These are phyloP conservation scores for Eurois occulta DNA, from an alignment of 2,888 invertebrate species.

Conservation along the genomic window DNA sequence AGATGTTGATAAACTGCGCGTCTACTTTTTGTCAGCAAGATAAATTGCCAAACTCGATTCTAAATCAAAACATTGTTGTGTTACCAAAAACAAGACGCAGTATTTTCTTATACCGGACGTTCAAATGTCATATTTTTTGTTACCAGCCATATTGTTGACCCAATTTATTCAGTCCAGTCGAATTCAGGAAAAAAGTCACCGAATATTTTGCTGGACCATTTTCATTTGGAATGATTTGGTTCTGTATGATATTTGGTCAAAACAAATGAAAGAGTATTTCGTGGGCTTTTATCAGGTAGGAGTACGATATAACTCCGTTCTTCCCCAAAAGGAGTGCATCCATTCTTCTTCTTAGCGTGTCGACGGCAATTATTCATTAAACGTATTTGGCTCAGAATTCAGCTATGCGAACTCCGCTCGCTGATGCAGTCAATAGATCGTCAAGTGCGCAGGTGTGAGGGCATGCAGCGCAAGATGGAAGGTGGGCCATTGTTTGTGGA, in stretches of 20 bases:
- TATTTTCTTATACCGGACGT: constrained; percentile 24
- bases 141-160: constrained; percentile 20
- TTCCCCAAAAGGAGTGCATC: too few species aligned
- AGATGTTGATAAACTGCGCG: neutral
- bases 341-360: too few species aligned
- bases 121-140: constrained; percentile 17
- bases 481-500: too few species aligned
- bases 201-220: constrained; percentile 12
- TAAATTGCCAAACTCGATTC: constrained; percentile 10
- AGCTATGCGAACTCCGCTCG: too few species aligned
- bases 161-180: constrained; percentile 42
- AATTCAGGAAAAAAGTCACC: constrained; percentile 25
- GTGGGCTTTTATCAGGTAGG: too few species aligned
- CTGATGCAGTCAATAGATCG: too few species aligned
- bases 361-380: too few species aligned
- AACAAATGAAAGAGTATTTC: too few species aligned
- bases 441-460: too few species aligned
- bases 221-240: constrained; percentile 15
- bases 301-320: too few species aligned
- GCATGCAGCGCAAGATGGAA: too few species aligned
- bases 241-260: constrained; percentile 10
- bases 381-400: too few species aligned
- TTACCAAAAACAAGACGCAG: constrained; percentile 23
- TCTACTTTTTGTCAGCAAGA: neutral
- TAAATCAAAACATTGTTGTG: constrained; percentile 18